Evolutionary conservation across 2,888 invertebrate species (phyloP).

Genomic region (Netelia virgata): DNA sequence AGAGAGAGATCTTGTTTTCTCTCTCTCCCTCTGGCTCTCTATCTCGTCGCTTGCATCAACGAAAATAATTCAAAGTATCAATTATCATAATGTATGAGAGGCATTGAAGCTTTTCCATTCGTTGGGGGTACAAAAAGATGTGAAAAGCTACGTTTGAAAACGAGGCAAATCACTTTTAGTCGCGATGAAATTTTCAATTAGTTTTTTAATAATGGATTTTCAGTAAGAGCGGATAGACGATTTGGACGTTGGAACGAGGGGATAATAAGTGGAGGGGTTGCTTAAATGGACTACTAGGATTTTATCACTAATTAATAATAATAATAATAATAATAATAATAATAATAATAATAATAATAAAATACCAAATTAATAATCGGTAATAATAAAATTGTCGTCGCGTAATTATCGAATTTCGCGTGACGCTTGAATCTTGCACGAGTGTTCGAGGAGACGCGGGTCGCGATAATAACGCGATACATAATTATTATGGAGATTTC

Average conservation of each 20-base stretch:
- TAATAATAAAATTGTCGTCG: no score
- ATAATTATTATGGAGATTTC: not conserved
- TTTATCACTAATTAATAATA: no score
- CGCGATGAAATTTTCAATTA: not conserved
- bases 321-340: no score
- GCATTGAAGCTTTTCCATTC: not conserved
- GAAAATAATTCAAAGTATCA: slow-evolving; percentile 62
- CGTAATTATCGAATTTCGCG: not conserved
- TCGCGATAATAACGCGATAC: not conserved
- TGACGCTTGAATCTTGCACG: not conserved
- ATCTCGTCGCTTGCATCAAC: slow-evolving; percentile 55
- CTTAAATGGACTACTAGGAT: no score
- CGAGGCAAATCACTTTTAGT: not conserved
- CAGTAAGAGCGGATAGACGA: not conserved
- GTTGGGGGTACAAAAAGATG: no score
- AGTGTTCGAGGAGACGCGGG: not conserved
- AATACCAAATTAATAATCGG: no score
- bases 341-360: no score
- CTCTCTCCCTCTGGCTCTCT: slow-evolving; percentile 4
- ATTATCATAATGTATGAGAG: slow-evolving; percentile 39
- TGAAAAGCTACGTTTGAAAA: not conserved
- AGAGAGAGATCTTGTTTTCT: no score
- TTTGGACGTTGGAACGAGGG: not conserved
- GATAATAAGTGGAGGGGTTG: no score
- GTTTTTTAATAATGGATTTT: not conserved